These are phyloP conservation scores for Spheniscus humboldti DNA, from an alignment of 2,797 vertebrate genomes.

Conservation along the genomic window DNA sequence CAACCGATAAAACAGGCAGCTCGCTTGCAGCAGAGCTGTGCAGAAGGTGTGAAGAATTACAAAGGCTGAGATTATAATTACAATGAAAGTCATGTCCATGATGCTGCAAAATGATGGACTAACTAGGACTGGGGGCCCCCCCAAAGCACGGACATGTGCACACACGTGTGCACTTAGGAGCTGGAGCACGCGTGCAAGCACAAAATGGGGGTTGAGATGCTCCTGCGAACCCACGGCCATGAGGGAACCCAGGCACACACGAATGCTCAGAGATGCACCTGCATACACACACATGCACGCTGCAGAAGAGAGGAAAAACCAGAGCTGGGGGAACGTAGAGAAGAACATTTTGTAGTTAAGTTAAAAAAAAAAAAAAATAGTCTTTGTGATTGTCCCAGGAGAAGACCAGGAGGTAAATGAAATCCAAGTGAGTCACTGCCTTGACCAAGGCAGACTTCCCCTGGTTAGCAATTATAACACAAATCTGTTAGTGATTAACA, in stretches of 20 bases:
- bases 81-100: slow-evolving; percentile 5
- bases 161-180: background rate
- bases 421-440: background rate
- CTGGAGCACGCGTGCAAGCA: rapidly evolving
- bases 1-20: background rate
- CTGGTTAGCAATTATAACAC: background rate
- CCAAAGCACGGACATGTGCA: rapidly evolving
- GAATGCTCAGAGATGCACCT: background rate
- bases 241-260: background rate
- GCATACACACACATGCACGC: rapidly evolving
- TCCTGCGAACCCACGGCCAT: rapidly evolving
- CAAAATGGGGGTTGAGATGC: rapidly evolving
- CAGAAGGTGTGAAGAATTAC: slow-evolving; percentile 9
- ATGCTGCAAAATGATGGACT: background rate
- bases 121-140: background rate
- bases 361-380: no score
- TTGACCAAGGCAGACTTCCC: background rate
- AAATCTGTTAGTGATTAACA: background rate
- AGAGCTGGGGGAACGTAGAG: background rate
- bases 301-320: background rate
- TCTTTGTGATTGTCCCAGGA: background rate
- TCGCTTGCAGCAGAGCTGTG: background rate
- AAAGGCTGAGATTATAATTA: slow-evolving; percentile 27
- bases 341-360: background rate
- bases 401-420: background rate